A percentile compares a stretch with the other conserved stretches of the same genome.
Conservation (phyloP, 2,113 vertebrate species). For the Opisthocomus hoazin region DNA sequence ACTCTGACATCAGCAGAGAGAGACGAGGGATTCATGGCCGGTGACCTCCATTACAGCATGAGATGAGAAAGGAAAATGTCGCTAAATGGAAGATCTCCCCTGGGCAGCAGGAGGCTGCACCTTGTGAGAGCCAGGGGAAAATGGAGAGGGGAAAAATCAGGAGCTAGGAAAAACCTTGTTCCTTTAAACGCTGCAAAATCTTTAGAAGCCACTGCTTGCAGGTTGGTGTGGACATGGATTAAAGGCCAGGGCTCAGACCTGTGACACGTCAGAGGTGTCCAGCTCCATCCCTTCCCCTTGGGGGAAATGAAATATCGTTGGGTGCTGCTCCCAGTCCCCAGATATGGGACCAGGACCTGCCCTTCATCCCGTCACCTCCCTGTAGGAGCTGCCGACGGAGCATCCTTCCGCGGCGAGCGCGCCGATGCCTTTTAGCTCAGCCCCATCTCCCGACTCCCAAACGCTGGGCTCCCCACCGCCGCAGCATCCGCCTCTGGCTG, state of each 20-base stretch:
- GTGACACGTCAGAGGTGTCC: not conserved
- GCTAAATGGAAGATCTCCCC: conserved; percentile 65
- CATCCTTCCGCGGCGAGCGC: not conserved
- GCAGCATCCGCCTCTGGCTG: not conserved
- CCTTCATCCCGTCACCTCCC: fast-evolving
- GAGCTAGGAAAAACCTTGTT: not conserved
- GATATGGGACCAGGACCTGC: not conserved
- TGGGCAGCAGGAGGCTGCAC: conserved; percentile 11
- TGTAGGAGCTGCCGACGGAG: not conserved
- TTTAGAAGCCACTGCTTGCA: not conserved
- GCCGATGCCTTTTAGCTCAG: not conserved
- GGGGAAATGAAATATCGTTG: not conserved
- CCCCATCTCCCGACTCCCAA: not conserved
- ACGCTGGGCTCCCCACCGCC: not conserved
- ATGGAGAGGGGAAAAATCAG: not conserved
- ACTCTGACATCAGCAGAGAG: conserved; percentile 24
- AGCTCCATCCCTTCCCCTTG: not conserved
- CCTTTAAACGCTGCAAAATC: not conserved
- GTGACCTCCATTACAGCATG: conserved; percentile 76
- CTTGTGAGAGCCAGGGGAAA: not conserved
- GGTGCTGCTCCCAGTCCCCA: not conserved
- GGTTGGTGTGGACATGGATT: not conserved
- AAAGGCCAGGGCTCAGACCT: not conserved
- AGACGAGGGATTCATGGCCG: conserved; percentile 63
- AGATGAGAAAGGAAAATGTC: conserved; percentile 76